Evolutionary conservation across 2,113 vertebrate genomes (phyloP).

Genomic region (Chaetura pelagica): DNA sequence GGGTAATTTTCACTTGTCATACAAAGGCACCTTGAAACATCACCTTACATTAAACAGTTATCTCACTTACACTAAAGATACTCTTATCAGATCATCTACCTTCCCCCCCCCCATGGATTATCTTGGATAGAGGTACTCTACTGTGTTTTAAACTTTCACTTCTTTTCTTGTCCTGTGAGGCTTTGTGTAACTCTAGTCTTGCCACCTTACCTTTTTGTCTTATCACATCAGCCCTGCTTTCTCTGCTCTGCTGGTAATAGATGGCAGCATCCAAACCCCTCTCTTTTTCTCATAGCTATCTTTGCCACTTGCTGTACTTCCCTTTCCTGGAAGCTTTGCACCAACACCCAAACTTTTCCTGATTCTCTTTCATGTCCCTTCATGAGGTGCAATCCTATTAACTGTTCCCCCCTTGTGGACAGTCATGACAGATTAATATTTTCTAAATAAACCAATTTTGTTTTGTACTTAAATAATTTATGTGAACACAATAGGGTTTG

Average conservation of each 20-base stretch:
- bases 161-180: neutral
- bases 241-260: neutral
- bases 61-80: neutral
- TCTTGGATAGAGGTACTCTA: neutral
- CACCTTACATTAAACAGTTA: neutral
- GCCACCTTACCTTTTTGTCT: neutral
- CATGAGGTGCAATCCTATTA: neutral
- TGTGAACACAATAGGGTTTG: neutral
- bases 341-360: constrained; percentile 15
- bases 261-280: neutral
- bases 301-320: constrained; percentile 23
- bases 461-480: neutral
- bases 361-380: neutral
- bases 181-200: neutral
- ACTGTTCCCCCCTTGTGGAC: neutral
- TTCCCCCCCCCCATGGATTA: neutral
- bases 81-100: neutral
- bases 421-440: neutral
- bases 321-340: constrained; percentile 24
- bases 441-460: neutral
- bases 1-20: neutral
- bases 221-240: neutral
- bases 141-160: neutral
- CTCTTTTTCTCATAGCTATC: constrained; percentile 11
- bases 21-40: constrained; percentile 34